Evolutionary conservation across 2,888 invertebrate genomes (phyloP).

Genomic region (Gerosis bhagava): DNA sequence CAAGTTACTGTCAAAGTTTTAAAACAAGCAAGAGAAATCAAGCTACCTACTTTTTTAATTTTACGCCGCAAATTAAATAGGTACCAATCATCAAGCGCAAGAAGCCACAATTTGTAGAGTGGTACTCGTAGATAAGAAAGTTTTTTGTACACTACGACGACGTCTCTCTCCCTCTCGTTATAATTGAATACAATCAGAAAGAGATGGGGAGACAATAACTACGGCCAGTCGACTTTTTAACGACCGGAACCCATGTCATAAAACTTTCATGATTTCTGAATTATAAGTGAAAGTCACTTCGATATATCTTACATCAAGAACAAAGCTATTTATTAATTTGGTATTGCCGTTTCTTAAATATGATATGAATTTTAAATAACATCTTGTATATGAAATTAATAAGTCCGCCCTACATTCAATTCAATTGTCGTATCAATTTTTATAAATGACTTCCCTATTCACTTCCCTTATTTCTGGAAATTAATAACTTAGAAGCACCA

Average conservation of each 20-base stretch:
- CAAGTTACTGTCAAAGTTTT: not conserved
- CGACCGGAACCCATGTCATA: constrained; percentile 25
- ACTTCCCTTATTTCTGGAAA: too few relatives aligned
- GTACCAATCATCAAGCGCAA: constrained; percentile 1
- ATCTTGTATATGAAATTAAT: too few relatives aligned
- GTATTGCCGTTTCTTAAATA: too few relatives aligned
- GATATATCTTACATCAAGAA: too few relatives aligned
- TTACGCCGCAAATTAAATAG: constrained; percentile 13
- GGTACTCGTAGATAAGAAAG: constrained; percentile 8
- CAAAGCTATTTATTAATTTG: too few relatives aligned
- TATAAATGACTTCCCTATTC: too few relatives aligned
- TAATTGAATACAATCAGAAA: not conserved
- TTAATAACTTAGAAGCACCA: too few relatives aligned
- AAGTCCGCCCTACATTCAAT: too few relatives aligned
- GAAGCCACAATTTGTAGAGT: constrained; percentile 3
- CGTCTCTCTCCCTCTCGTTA: not conserved
- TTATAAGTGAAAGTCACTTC: constrained; percentile 28
- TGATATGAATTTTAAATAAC: too few relatives aligned
- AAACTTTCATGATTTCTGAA: constrained; percentile 27
- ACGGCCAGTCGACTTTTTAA: constrained; percentile 11
- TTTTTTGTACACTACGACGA: not conserved
- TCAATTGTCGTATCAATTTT: too few relatives aligned
- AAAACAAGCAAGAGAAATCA: constrained; percentile 15
- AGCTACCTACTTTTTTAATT: constrained; percentile 15
- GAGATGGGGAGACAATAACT: constrained; percentile 10